phyloP scores from a whole-genome alignment of 2,113 vertebrate genomes.

The Riparia riparia region DNA sequence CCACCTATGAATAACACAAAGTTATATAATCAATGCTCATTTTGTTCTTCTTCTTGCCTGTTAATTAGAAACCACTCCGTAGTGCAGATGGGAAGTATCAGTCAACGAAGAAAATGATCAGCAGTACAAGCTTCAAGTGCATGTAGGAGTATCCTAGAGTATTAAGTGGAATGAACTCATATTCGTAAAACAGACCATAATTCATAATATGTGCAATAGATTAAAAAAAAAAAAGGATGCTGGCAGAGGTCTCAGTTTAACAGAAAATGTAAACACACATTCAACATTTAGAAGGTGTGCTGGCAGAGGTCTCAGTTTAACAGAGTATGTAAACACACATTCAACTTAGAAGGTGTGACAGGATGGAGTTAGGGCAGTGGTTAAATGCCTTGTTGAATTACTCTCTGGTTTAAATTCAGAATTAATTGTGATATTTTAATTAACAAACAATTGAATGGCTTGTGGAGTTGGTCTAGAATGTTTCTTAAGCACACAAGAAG shows the following conservation, averaged over 20 bases:
- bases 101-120: neutral
- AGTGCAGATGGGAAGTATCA: neutral
- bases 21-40: neutral
- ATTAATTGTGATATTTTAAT: neutral
- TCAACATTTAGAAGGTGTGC: neutral
- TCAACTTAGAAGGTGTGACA: neutral
- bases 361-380: neutral
- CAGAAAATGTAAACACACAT: too few relatives aligned
- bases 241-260: too few relatives aligned
- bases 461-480: neutral
- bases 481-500: neutral
- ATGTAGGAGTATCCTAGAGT: neutral
- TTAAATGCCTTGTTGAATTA: neutral
- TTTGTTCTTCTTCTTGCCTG: neutral
- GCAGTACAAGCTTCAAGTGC: neutral
- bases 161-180: neutral
- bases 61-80: neutral
- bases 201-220: neutral
- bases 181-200: neutral
- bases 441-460: neutral
- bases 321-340: neutral
- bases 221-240: neutral
- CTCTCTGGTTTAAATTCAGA: neutral
- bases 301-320: neutral
- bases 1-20: neutral